phyloP scores from a whole-genome alignment of 1,140 invertebrate genomes.

The Drosophila pruinosa region DNA sequence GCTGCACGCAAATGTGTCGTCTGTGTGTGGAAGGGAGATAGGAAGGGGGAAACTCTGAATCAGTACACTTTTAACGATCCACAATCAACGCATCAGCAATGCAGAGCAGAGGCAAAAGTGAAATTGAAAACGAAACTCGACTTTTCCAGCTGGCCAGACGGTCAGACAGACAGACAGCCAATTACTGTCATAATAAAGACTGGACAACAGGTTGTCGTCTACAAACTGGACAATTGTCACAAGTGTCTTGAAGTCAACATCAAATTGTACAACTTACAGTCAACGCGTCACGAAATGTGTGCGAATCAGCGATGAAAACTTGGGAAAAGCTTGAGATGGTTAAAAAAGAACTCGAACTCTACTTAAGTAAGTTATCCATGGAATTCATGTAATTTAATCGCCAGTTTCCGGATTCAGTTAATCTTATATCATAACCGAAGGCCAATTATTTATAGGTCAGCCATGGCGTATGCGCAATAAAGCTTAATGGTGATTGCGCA shows the following conservation, averaged over 20 bases:
- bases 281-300: slow-evolving; percentile 37
- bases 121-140: slow-evolving; percentile 40
- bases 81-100: slow-evolving; percentile 52
- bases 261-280: slow-evolving; percentile 16
- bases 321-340: background rate
- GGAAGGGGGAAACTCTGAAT: slow-evolving; percentile 16
- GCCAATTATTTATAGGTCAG: background rate
- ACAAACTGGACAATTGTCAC: slow-evolving; percentile 52
- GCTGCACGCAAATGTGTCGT: slow-evolving; percentile 84
- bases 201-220: slow-evolving; percentile 61
- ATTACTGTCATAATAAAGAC: slow-evolving; percentile 74
- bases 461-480: background rate
- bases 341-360: background rate
- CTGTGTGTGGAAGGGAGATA: slow-evolving; percentile 66
- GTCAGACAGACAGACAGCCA: slow-evolving; percentile 35
- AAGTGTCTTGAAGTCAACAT: slow-evolving; percentile 41
- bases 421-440: too few relatives aligned
- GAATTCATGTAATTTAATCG: background rate
- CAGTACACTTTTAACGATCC: slow-evolving; percentile 30
- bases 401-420: background rate
- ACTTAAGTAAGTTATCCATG: too few relatives aligned
- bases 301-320: slow-evolving; percentile 33
- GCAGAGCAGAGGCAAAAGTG: slow-evolving; percentile 30
- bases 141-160: slow-evolving; percentile 53
- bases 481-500: background rate